Evolutionary conservation across 2,797 vertebrate species (phyloP).

Genomic region (Melanotaenia nigrans): DNA sequence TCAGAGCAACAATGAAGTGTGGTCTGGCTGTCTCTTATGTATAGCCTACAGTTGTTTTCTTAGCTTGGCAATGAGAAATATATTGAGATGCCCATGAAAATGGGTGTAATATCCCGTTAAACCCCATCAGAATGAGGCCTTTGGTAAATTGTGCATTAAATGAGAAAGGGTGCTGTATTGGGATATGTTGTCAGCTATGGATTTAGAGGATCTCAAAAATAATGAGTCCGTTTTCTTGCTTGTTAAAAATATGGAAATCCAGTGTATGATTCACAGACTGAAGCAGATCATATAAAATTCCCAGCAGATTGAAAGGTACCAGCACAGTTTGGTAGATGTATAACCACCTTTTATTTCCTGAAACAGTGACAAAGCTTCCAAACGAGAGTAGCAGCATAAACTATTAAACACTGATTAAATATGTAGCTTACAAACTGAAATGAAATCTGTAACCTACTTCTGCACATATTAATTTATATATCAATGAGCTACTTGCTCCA

Average conservation of each 20-base stretch:
- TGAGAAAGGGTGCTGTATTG: neutral
- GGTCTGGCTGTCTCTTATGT: neutral
- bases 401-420: slow-evolving; percentile 31
- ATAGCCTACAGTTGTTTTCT: neutral
- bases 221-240: neutral
- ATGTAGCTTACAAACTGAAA: slow-evolving; percentile 42
- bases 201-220: neutral
- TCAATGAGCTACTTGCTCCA: slow-evolving; percentile 28
- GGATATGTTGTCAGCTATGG: neutral
- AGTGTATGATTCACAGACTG: neutral
- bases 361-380: neutral
- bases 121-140: neutral
- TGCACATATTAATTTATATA: slow-evolving; percentile 29
- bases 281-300: neutral
- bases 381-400: neutral
- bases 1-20: neutral
- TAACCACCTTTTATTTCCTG: slow-evolving; percentile 5
- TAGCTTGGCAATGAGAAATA: neutral
- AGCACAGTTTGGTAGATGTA: neutral
- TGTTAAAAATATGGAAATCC: neutral
- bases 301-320: neutral
- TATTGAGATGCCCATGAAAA: neutral
- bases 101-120: neutral
- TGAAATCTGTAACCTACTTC: slow-evolving; percentile 13
- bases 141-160: neutral